Evolutionary conservation across 92 coral and sea anemone species (phyloP).

Genomic region (Hydrozoanthus gracilis): DNA sequence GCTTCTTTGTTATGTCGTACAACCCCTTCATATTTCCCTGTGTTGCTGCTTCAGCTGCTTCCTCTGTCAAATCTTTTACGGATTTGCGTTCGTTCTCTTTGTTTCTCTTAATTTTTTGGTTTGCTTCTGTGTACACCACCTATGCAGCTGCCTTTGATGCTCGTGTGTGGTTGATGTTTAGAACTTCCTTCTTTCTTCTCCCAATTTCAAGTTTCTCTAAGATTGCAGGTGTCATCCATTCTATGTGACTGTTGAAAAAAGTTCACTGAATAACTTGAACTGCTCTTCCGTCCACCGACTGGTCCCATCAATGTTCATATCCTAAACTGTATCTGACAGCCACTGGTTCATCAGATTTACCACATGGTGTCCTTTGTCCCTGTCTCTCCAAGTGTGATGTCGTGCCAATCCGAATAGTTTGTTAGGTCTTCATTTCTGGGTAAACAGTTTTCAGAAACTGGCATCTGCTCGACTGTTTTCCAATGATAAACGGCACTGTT

Average conservation of each 20-base stretch:
- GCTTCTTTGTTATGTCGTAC: no score
- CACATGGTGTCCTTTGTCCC: conserved; percentile 49
- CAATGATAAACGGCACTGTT: conserved; percentile 60
- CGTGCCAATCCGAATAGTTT: conserved; percentile 57
- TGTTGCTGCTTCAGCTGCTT: no score
- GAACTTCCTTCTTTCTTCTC: no score
- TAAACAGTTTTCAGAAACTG: conserved; percentile 61
- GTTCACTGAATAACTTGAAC: conserved; percentile 52
- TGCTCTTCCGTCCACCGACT: conserved; percentile 55
- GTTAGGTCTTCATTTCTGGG: conserved; percentile 48
- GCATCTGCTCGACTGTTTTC: conserved; percentile 68
- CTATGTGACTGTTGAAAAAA: conserved; percentile 24
- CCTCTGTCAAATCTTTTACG: no score
- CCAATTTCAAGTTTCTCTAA: no score
- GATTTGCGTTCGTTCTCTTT: no score
- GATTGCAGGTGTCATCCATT: no score
- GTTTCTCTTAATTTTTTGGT: no score
- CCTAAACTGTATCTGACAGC: conserved; percentile 71
- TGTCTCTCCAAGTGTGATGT: conserved; percentile 46
- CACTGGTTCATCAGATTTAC: conserved; percentile 54
- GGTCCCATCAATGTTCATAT: conserved; percentile 78
- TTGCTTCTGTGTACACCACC: no score
- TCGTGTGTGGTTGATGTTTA: no score
- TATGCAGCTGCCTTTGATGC: no score
- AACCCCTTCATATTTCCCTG: no score